Conservation (phyloP, 2,888 invertebrate species). For the Stenoptilia bipunctidactyla region DNA sequence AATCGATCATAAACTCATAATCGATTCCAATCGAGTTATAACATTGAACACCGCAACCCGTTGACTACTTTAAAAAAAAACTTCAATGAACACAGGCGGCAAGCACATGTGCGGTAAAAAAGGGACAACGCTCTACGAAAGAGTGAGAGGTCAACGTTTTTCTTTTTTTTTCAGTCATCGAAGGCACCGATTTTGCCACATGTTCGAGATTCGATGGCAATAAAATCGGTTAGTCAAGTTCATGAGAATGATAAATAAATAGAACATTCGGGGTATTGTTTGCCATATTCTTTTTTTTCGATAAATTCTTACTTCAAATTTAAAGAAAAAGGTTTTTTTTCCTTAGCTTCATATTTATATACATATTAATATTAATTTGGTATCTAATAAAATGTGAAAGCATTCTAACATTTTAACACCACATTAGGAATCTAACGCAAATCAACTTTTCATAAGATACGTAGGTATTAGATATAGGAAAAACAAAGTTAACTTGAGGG, state of each 20-base stretch:
- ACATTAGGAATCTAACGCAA: no score
- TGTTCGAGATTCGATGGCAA: conserved; percentile 32
- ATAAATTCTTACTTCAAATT: no score
- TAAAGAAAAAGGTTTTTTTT: no score
- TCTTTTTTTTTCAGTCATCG: conserved; percentile 29
- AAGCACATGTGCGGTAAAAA: conserved; percentile 41
- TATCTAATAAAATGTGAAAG: no score
- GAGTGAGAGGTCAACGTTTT: conserved; percentile 23
- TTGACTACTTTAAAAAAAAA: conserved; percentile 40
- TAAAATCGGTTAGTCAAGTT: conserved; percentile 32
- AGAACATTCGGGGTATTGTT: no score
- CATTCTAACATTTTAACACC: no score
- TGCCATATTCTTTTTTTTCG: no score
- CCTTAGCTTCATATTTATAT: no score
- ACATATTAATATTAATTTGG: no score
- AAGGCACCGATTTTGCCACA: conserved; percentile 53
- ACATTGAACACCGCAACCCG: conserved; percentile 17
- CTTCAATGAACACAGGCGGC: conserved; percentile 47
- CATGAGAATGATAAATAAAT: conserved; percentile 17
- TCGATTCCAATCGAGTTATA: conserved; percentile 22
- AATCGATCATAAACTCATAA: conserved; percentile 13
- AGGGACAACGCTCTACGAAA: conserved; percentile 26
- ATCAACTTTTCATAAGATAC: no score
- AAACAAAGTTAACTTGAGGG: no score
- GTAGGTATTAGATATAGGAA: no score